Conservation (phyloP, 1,140 invertebrate species). For the Drosophila nasuta region DNA sequence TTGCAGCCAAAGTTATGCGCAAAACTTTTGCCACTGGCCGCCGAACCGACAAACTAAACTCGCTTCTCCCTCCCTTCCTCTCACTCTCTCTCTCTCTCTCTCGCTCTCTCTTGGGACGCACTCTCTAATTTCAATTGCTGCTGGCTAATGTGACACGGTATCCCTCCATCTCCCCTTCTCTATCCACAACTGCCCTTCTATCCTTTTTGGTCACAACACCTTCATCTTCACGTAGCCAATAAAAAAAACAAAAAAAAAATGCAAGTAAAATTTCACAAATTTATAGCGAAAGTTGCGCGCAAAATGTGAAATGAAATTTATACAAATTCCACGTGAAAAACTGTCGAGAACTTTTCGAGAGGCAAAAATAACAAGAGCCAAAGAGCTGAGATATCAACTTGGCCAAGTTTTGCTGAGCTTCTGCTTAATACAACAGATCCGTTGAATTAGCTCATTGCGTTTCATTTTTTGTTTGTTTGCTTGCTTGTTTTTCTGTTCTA, state of each 20-base stretch:
- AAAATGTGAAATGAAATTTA: conserved; percentile 80
- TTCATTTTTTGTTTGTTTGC: conserved; percentile 26
- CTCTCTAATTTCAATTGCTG: conserved; percentile 74
- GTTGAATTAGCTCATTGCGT: not conserved
- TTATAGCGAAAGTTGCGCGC: conserved; percentile 65
- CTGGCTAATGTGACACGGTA: conserved; percentile 60
- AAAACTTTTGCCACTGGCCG: conserved; percentile 26
- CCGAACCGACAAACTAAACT: conserved; percentile 23
- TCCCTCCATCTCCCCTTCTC: not conserved
- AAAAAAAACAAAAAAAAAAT: not conserved
- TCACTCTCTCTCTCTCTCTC: not conserved
- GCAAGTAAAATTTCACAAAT: conserved; percentile 32
- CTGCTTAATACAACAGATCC: conserved; percentile 18
- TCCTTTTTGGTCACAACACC: no score
- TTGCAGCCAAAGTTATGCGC: conserved; percentile 58
- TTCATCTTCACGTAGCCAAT: not conserved
- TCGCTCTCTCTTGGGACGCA: not conserved
- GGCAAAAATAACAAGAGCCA: conserved; percentile 4
- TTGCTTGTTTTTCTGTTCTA: not conserved
- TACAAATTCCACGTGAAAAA: conserved; percentile 74
- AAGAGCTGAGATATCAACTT: conserved; percentile 14
- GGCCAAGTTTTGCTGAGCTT: not conserved
- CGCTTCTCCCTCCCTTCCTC: not conserved
- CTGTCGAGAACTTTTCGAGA: conserved; percentile 60
- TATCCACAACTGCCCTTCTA: not conserved